phyloP scores from a whole-genome alignment of 2,113 vertebrate genomes.

The Bubo scandiacus region DNA sequence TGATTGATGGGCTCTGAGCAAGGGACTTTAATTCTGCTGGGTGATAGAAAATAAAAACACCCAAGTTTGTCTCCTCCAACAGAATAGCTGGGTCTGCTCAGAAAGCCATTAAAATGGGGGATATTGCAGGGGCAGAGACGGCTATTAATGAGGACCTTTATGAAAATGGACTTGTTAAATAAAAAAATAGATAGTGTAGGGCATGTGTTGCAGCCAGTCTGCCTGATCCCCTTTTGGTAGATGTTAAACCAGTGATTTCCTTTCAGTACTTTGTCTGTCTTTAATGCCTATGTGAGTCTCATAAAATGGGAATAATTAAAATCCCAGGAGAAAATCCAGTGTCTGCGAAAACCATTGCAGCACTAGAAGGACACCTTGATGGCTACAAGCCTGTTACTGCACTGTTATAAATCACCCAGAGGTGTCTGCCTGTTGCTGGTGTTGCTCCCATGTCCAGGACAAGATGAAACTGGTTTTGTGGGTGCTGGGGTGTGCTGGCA shows the following conservation, averaged over 20 bases:
- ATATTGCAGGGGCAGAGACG: neutral
- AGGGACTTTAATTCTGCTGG: neutral
- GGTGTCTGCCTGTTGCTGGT: neutral
- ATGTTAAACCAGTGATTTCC: neutral
- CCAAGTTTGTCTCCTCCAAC: neutral
- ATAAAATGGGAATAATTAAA: neutral
- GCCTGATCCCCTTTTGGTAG: neutral
- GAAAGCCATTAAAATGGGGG: neutral
- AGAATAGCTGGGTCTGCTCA: neutral
- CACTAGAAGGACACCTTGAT: rapidly evolving
- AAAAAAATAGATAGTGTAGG: neutral
- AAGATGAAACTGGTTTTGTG: neutral
- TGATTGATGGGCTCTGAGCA: neutral
- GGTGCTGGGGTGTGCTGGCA: too few species aligned
- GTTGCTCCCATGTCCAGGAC: rapidly evolving
- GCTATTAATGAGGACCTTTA: neutral
- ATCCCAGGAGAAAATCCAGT: neutral
- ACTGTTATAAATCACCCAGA: rapidly evolving
- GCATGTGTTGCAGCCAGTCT: neutral
- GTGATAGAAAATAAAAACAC: neutral
- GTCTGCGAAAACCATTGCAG: neutral
- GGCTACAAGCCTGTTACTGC: neutral
- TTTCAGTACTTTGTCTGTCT: neutral
- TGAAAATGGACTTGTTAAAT: neutral
- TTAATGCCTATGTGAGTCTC: rapidly evolving